These are phyloP conservation scores for Engraulis encrasicolus DNA, from an alignment of 2,113 vertebrate species.

Conservation along the genomic window DNA sequence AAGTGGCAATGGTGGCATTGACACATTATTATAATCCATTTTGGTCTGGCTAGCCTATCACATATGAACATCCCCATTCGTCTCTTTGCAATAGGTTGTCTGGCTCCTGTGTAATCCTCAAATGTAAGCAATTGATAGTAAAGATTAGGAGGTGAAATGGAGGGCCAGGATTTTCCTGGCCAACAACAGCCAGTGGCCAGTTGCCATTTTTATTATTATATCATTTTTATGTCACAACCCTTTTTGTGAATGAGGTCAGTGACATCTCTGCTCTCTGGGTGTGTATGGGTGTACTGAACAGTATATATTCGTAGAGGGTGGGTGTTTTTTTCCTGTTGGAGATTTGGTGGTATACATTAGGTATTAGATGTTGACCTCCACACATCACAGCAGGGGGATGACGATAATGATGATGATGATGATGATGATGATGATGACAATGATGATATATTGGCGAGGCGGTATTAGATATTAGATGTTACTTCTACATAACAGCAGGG, in stretches of 20 bases:
- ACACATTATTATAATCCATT: not conserved
- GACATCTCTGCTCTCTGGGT: not conserved
- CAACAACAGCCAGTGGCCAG: not conserved
- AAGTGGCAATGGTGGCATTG: not conserved
- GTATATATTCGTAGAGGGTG: not conserved
- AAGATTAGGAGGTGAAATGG: not conserved
- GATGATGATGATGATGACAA: no score
- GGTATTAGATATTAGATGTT: no score
- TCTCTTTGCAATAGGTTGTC: not conserved
- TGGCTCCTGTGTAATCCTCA: not conserved
- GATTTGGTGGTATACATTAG: constrained; percentile 29
- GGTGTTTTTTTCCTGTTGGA: not conserved
- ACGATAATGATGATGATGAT: no score
- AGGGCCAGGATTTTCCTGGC: not conserved
- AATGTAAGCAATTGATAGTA: not conserved
- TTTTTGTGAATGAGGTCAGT: not conserved
- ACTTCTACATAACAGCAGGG: no score
- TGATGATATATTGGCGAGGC: no score
- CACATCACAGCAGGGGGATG: not conserved
- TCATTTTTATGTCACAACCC: not conserved
- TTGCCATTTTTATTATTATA: not conserved
- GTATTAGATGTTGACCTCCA: constrained; percentile 28
- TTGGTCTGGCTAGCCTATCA: not conserved
- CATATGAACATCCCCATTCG: not conserved
- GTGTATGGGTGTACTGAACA: not conserved